Evolutionary conservation across 2,113 vertebrate genomes (phyloP), one percentile per base, ranked within the genome.

Genomic region (Dendrocopos noguchii): DNA sequence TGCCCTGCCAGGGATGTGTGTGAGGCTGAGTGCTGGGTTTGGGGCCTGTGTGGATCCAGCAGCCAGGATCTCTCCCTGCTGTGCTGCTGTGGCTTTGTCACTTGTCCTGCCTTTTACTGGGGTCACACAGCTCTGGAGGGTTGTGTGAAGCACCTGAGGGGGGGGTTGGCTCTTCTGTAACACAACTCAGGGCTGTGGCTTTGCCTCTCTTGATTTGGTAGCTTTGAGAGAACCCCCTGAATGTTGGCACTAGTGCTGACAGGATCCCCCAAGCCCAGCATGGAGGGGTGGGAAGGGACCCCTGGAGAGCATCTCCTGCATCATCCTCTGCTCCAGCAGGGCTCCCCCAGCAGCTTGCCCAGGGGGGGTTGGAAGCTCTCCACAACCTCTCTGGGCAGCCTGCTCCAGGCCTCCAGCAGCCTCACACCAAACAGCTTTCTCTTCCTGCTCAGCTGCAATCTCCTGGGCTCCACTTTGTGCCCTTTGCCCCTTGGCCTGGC

Each of bases 141-240:
- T 22, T 1, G 3, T 33, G 57, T 36, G 57, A 29, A 16, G 44
- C 42, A 12, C 21, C 34, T 55, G 28, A 16, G 33, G 34, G 39
- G 6, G 6, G 34, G 7, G 7, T 12, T 19, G 17, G 4, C 31
- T 7, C 15, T 34, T 36, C 22, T 21, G 46, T 56, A 21, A 31
- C 3, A 2, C 50, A 22, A 3, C 28, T 22, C 0, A 0, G 20
- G 4, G 24, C 2, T 7, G 8, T 59, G 11, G 16, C 39, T 57
- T n/a, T 16, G 20, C 0, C 2, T 60, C 9, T 52, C 55, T 52
- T 12, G 16, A 59, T 18, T 15, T 4, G 36, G n/a, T 31, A 19
- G 11, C 60, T 11, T 9, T 68, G 61, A 34, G 36, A 79, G 46
- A 77, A 19, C 28, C n/a, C 21, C 0, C 9, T 28, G 44, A 29